These are phyloP conservation scores for Strigamia crassipes DNA, from an alignment of 2,888 invertebrate genomes.

Conservation along the genomic window DNA sequence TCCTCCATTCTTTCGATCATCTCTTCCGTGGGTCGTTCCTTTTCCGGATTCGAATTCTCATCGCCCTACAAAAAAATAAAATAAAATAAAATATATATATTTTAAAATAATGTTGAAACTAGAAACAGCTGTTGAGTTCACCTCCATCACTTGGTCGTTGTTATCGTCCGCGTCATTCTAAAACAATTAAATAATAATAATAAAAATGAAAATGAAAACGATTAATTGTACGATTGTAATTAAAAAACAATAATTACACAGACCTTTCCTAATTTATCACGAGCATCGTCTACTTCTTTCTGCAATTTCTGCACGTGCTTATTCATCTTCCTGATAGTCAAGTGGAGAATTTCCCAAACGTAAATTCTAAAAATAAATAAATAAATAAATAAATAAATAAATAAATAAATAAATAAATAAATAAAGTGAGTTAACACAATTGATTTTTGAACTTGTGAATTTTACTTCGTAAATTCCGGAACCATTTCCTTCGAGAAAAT, in stretches of 20 bases:
- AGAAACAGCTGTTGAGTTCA: conserved; percentile 1
- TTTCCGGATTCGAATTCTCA: conserved; percentile 53
- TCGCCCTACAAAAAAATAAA: conserved; percentile 45
- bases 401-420: too few species aligned
- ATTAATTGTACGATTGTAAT: neutral
- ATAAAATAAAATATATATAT: neutral
- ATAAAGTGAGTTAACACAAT: neutral
- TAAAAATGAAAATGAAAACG: neutral
- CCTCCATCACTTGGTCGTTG: neutral
- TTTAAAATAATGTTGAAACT: neutral
- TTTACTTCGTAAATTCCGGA: conserved; percentile 78
- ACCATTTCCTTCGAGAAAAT: conserved; percentile 94
- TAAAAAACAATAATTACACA: conserved; percentile 55
- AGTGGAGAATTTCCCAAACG: conserved; percentile 94
- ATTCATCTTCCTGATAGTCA: conserved; percentile 95
- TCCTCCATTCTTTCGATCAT: conserved; percentile 96
- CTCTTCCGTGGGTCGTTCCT: conserved; percentile 72
- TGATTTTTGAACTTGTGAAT: neutral
- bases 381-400: conserved; percentile 31
- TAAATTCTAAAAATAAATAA: conserved; percentile 69
- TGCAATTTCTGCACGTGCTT: conserved; percentile 84
- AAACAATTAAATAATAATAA: neutral
- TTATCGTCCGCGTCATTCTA: conserved; percentile 28
- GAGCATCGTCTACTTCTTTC: conserved; percentile 77
- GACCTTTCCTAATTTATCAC: conserved; percentile 83